phyloP scores from a whole-genome alignment of 2,113 vertebrate genomes.

The Otolemur garnettii region DNA sequence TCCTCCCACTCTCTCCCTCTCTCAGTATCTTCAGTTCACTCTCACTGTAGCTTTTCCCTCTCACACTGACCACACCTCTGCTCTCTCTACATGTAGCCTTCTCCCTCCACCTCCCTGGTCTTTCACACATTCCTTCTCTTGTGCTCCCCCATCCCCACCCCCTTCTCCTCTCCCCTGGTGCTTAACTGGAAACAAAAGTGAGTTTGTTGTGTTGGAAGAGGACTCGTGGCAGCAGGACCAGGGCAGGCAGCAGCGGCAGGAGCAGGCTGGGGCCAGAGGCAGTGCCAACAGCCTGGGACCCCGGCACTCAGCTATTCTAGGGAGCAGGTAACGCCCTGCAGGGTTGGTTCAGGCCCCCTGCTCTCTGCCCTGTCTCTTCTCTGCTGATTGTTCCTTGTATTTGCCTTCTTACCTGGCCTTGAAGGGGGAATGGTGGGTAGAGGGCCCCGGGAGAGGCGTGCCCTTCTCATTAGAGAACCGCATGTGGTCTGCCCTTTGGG shows the following conservation, averaged over 20 bases:
- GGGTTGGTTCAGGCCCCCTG: neutral
- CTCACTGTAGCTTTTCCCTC: neutral
- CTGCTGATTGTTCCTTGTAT: neutral
- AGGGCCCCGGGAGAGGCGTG: neutral
- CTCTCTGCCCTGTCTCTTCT: neutral
- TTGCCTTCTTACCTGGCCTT: conserved; percentile 17
- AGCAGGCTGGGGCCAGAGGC: conserved; percentile 80
- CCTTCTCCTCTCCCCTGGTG: fast-evolving
- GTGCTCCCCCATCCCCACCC: neutral
- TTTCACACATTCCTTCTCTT: conserved; percentile 62
- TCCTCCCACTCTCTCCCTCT: neutral
- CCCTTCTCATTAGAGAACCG: neutral
- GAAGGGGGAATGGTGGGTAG: neutral
- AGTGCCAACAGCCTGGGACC: conserved; percentile 23
- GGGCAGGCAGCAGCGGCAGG: conserved; percentile 32
- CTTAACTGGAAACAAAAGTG: conserved; percentile 45
- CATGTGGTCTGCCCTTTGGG: neutral
- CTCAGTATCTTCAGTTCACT: neutral
- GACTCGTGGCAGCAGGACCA: neutral
- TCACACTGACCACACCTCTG: neutral
- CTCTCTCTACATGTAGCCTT: neutral
- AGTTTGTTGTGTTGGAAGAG: conserved; percentile 61
- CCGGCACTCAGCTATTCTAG: conserved; percentile 54
- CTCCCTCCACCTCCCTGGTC: conserved; percentile 40
- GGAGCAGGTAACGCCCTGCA: conserved; percentile 75